phyloP scores from a whole-genome alignment of 2,113 vertebrate species.

The Podarcis muralis region DNA sequence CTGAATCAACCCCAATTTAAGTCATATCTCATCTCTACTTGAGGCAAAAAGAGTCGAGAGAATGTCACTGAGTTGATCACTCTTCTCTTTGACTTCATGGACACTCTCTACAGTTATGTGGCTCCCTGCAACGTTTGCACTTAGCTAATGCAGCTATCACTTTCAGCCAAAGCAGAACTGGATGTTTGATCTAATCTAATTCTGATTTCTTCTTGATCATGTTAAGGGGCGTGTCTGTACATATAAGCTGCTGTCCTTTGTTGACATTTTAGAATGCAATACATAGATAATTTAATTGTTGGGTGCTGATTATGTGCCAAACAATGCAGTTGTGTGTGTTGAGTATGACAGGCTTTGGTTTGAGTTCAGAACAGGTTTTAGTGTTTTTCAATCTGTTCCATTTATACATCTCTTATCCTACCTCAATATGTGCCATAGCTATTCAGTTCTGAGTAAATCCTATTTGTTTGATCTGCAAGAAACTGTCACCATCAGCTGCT shows the following conservation, averaged over 20 bases:
- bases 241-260: neutral
- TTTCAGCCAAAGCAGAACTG: neutral
- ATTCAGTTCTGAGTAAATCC: conserved; percentile 33
- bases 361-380: conserved; percentile 16
- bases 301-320: neutral
- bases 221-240: no score
- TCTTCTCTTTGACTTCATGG: neutral
- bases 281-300: neutral
- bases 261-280: neutral
- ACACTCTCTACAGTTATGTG: neutral
- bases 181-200: neutral
- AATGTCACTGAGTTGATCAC: neutral
- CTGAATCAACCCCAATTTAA: neutral
- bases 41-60: neutral
- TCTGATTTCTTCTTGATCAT: neutral
- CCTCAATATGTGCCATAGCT: conserved; percentile 34
- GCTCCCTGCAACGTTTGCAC: neutral
- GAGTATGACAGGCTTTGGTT: conserved; percentile 42
- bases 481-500: neutral
- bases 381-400: conserved; percentile 26
- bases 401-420: conserved; percentile 18
- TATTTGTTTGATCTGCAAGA: conserved; percentile 27
- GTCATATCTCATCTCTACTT: neutral
- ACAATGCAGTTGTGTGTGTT: neutral
- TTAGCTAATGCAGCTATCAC: neutral